phyloP scores from a whole-genome alignment of 1,140 invertebrate species.

The Pogonognathellus flavescens region DNA sequence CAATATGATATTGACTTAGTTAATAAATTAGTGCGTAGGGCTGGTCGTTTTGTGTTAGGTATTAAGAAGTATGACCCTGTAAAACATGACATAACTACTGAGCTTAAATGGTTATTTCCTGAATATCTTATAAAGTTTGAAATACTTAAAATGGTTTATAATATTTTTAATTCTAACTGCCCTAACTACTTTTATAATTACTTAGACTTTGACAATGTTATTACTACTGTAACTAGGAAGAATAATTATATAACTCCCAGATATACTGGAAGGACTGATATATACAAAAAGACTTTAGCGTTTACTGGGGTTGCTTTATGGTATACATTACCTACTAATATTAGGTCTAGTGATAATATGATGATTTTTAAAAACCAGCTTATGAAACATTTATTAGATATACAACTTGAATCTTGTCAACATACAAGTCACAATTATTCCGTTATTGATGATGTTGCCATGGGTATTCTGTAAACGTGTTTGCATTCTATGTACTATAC shows the following conservation, averaged over 20 bases:
- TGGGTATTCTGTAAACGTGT: too few species aligned
- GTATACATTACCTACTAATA: not conserved
- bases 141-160: not conserved
- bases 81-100: not conserved
- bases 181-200: not conserved
- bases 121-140: not conserved
- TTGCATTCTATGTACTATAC: too few species aligned
- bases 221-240: not conserved
- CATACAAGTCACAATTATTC: too few species aligned
- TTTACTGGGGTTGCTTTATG: not conserved
- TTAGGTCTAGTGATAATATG: too few species aligned
- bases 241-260: not conserved
- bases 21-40: not conserved
- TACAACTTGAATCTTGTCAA: too few species aligned
- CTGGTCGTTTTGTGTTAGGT: not conserved
- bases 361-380: too few species aligned
- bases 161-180: not conserved
- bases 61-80: not conserved
- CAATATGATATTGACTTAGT: not conserved
- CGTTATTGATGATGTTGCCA: too few species aligned
- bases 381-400: too few species aligned
- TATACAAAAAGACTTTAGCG: not conserved
- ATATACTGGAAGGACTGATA: not conserved
- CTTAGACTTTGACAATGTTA: not conserved
- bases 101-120: not conserved